A percentile compares a stretch with the other conserved stretches of the same genome.
Conservation (phyloP, 2,888 invertebrate genomes). For the Emmelina monodactyla region DNA sequence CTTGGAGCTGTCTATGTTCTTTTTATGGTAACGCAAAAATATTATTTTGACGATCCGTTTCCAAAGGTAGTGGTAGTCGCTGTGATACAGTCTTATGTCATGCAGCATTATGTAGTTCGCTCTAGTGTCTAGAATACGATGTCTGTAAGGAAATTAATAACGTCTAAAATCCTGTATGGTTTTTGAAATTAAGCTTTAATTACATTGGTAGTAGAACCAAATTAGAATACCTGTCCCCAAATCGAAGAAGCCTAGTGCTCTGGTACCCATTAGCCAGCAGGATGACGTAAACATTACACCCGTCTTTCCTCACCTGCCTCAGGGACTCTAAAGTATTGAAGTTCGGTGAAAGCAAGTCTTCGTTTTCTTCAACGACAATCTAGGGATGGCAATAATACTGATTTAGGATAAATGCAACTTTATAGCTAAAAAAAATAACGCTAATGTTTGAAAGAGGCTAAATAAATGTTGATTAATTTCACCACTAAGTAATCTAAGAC, state of each 20-base stretch:
- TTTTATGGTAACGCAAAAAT: conserved; percentile 69
- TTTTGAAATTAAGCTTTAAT: no score
- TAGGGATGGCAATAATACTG: no score
- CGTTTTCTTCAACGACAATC: conserved; percentile 68
- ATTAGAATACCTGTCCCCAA: conserved; percentile 75
- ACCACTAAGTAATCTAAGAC: no score
- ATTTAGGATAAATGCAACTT: no score
- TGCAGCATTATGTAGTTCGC: conserved; percentile 75
- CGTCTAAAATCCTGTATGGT: no score
- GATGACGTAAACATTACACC: conserved; percentile 76
- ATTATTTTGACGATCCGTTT: conserved; percentile 77
- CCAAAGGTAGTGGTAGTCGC: conserved; percentile 77
- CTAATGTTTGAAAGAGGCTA: no score
- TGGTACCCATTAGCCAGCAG: conserved; percentile 77
- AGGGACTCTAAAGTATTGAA: conserved; percentile 65
- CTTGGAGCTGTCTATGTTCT: conserved; percentile 24
- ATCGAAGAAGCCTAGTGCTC: conserved; percentile 70
- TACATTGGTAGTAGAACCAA: no score
- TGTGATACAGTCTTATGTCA: conserved; percentile 72
- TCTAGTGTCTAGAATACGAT: conserved; percentile 74
- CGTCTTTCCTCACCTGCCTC: conserved; percentile 64
- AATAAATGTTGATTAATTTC: no score
- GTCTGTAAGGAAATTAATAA: no score
- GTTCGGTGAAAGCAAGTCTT: conserved; percentile 71
- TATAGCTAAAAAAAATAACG: no score